Conservation (phyloP, 2,797 vertebrate species). For the Sebastes kiyomatsui region DNA sequence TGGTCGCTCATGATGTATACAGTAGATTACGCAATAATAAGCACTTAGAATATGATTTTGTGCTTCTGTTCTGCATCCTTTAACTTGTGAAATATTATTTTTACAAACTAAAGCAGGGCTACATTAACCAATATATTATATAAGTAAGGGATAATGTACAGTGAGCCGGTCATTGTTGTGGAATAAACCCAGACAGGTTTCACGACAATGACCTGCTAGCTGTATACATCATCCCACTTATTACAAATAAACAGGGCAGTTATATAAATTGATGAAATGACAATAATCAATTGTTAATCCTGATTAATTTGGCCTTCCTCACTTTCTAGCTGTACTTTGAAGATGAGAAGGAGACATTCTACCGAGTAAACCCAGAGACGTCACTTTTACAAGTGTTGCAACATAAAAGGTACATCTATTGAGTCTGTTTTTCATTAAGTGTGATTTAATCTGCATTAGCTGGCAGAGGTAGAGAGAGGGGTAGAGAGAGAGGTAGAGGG, state of each 20-base stretch:
- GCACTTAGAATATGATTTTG: not conserved
- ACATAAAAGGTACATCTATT: too few relatives aligned
- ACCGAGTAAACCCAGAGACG: slow-evolving; percentile 77
- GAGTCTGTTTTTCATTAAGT: too few relatives aligned
- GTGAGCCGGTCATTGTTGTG: too few relatives aligned
- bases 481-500: too few relatives aligned
- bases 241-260: too few relatives aligned
- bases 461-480: too few relatives aligned
- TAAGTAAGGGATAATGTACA: too few relatives aligned
- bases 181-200: too few relatives aligned
- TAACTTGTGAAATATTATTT: not conserved
- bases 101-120: not conserved
- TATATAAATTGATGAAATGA: not conserved
- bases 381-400: slow-evolving; percentile 80
- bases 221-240: too few relatives aligned
- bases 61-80: not conserved
- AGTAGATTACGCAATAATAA: not conserved
- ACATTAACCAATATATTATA: not conserved
- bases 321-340: slow-evolving; percentile 91
- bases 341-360: slow-evolving; percentile 83
- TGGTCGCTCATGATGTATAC: too few relatives aligned
- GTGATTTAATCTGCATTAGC: too few relatives aligned
- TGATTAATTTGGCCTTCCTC: not conserved
- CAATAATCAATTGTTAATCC: not conserved
- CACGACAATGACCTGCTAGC: too few relatives aligned